These are phyloP conservation scores for Drosophila peninsularis DNA, from an alignment of 2,888 invertebrate genomes.

Conservation along the genomic window DNA sequence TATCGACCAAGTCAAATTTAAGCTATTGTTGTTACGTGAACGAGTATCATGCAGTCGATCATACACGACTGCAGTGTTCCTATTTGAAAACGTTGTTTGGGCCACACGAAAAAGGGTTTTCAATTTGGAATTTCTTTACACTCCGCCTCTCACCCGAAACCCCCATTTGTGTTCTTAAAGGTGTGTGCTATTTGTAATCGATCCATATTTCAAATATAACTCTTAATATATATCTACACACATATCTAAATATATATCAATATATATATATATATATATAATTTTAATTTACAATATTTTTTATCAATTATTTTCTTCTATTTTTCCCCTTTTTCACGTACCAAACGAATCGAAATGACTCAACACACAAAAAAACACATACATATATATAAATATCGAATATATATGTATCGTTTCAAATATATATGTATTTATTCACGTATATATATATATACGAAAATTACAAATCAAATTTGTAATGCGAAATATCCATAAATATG, in stretches of 20 bases:
- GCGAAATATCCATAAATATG: constrained; percentile 5
- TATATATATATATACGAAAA: background rate
- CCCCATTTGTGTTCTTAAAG: constrained; percentile 5
- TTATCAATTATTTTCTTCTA: constrained; percentile 71
- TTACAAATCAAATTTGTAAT: constrained; percentile 5
- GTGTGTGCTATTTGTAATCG: constrained; percentile 16
- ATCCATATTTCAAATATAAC: constrained; percentile 23
- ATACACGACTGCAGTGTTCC: background rate
- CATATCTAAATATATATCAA: constrained; percentile 24
- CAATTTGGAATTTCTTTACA: constrained; percentile 13
- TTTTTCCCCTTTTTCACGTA: constrained; percentile 60
- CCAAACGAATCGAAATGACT: constrained; percentile 59
- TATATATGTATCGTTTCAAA: constrained; percentile 18
- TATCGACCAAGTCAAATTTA: background rate
- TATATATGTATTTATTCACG: constrained; percentile 8
- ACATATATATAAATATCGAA: constrained; percentile 14
- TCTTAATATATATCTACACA: constrained; percentile 8
- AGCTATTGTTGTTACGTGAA: background rate
- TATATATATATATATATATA: constrained; percentile 26
- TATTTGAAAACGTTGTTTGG: constrained; percentile 33
- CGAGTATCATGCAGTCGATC: background rate
- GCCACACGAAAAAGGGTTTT: background rate
- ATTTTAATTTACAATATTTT: constrained; percentile 65
- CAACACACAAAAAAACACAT: constrained; percentile 15
- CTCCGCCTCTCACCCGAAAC: too few species aligned